Evolutionary conservation across 1,140 invertebrate genomes (phyloP).

Genomic region (Apocrypta bakeri): DNA sequence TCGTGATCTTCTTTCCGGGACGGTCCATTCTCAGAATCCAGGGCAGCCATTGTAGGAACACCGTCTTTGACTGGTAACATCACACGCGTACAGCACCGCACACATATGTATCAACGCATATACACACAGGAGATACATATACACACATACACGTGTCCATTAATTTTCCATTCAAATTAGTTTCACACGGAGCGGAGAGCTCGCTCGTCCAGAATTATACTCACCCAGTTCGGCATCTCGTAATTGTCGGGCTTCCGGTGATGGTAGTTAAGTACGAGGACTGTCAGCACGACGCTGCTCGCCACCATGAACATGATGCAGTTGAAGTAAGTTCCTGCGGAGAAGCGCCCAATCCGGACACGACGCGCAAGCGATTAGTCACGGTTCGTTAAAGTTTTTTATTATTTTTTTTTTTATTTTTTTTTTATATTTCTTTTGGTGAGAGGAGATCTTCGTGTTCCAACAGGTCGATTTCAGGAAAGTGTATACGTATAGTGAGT

Average conservation of each 20-base stretch:
- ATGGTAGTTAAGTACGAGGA: conserved; percentile 98
- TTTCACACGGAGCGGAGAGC: not conserved
- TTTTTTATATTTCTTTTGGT: not conserved
- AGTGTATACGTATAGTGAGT: not conserved
- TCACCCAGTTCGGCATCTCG: conserved; percentile 97
- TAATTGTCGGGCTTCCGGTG: conserved; percentile 97
- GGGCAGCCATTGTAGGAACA: conserved; percentile 97
- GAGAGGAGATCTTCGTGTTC: too few species aligned
- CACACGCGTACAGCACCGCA: not conserved
- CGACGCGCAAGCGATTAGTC: conserved; percentile 66
- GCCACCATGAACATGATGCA: conserved; percentile 99
- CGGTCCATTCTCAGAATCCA: conserved; percentile 95
- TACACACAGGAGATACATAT: not conserved
- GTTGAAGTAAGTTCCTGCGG: conserved; percentile 97
- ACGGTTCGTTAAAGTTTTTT: not conserved
- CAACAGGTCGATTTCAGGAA: not conserved
- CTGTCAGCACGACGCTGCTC: conserved; percentile 97
- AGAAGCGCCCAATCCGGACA: not conserved
- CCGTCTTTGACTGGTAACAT: conserved; percentile 93
- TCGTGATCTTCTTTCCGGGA: conserved; percentile 94
- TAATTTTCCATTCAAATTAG: not conserved
- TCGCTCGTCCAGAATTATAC: conserved; percentile 29
- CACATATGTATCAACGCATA: not conserved
- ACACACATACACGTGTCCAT: not conserved
- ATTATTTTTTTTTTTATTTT: not conserved